These are phyloP conservation scores for Eupelmus urozonus DNA, from an alignment of 2,888 invertebrate species.

Conservation along the genomic window DNA sequence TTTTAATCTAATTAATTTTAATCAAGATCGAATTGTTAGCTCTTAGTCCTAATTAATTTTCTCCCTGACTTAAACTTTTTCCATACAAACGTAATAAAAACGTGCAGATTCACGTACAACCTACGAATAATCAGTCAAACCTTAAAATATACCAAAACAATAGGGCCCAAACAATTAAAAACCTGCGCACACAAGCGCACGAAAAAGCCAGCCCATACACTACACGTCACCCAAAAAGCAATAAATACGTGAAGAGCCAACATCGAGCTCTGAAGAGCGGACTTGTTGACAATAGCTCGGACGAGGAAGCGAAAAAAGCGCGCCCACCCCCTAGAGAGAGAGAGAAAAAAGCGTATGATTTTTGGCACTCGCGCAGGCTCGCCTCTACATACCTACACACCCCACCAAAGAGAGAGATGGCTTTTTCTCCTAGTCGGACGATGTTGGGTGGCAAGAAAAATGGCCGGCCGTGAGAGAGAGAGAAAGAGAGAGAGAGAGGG, in stretches of 20 bases:
- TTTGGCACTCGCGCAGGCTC: neutral
- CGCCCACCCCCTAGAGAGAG: too few species aligned
- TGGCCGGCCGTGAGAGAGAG: conserved; percentile 25
- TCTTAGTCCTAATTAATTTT: too few species aligned
- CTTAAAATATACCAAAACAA: neutral
- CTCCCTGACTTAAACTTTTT: too few species aligned
- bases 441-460: conserved; percentile 29
- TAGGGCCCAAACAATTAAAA: neutral
- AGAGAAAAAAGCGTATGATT: neutral
- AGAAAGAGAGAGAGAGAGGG: neutral
- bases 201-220: neutral
- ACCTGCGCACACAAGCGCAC: too few species aligned
- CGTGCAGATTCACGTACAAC: too few species aligned
- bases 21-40: too few species aligned
- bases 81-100: too few species aligned
- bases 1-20: too few species aligned
- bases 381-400: too few species aligned
- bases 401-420: neutral
- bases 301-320: neutral
- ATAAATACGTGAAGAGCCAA: neutral
- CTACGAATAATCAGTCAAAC: neutral
- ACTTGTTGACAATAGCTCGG: neutral
- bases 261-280: neutral
- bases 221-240: neutral
- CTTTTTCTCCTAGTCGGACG: neutral